Conservation (phyloP, 2,113 vertebrate genomes). For the Columbina picui region DNA sequence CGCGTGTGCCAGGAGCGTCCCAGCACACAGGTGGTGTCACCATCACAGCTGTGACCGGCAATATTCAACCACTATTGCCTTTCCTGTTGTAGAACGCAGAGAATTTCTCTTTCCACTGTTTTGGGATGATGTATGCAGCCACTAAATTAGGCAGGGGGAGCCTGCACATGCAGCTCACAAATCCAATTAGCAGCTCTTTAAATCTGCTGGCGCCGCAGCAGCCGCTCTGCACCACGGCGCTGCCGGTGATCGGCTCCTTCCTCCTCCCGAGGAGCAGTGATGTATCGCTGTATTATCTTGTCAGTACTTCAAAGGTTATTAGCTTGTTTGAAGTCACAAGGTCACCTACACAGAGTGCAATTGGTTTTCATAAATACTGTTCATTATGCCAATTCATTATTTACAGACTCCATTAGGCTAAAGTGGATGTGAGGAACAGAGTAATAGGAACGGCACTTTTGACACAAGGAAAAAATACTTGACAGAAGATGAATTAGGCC, state of each 20-base stretch:
- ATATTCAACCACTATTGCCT: too few relatives aligned
- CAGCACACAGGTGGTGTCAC: too few relatives aligned
- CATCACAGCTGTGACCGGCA: too few relatives aligned
- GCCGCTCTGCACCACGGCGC: rapidly evolving
- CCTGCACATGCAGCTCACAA: rapidly evolving
- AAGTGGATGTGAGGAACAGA: neutral
- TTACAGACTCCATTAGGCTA: neutral
- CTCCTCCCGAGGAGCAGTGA: rapidly evolving
- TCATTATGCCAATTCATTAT: constrained; percentile 25
- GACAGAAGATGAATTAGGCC: neutral
- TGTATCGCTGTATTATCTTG: neutral
- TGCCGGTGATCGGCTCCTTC: rapidly evolving
- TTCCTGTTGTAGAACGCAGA: too few relatives aligned
- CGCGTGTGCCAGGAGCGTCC: too few relatives aligned
- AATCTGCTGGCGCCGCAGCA: rapidly evolving
- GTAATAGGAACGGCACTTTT: neutral
- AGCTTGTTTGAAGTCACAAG: neutral
- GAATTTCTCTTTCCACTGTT: neutral
- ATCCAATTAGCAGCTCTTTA: neutral
- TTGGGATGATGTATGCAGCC: neutral
- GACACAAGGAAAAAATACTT: neutral
- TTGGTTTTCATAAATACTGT: neutral
- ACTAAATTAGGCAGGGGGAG: neutral
- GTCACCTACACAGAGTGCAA: neutral
- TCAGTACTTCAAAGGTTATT: neutral